Base-by-base conservation (phyloP, 2,797 vertebrate genomes). In the Florisuga fusca region DNA sequence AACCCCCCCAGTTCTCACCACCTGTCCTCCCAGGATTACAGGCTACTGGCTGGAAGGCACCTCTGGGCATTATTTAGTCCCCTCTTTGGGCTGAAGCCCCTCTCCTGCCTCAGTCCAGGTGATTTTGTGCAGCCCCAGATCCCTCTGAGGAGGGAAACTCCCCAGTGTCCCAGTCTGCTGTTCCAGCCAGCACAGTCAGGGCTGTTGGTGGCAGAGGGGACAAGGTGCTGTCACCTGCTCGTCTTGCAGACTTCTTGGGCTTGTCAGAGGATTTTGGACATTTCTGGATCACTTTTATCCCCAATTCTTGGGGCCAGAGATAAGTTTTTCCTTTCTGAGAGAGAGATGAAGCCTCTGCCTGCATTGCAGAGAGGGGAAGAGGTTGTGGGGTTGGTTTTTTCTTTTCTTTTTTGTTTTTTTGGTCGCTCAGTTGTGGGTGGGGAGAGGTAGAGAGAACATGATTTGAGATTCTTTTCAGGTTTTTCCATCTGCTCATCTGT, bases 191-290 rank as follows among this genome's bases (percentile, higher is more conserved):
- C 16, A 7, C 2, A 58, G 12, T 25, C 10, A 18, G 9, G 6
- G 7, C 17, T 15, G 18, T 13, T 34, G 15, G 17, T 21, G 21
- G 36, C 51, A 51, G 54, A 34, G 43, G 15, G 23, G 38, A 14
- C 15, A 0, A 8, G 1, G 19, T 8, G 18, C 13, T 48, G 45
- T 63, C 33, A 22, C 0, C 54, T 41, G 38, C 12, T 41, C 13
- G 13, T 41, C 12, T 41, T 15, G 50, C 36, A 17, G 10, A 5
- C 8, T 14, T 55, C 31, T 15, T 22, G 53, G 16, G 1, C 33
- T 23, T 57, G 26, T 4, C 43, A 50, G 29, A 63, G n/a, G 53
- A 26, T 36, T 51, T 69, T 18, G 29, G 43, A 14, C 26, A 17
- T n/a, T 43, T 61, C 25, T 41, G 38, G 14, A 15, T 55, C 17